Percentiles rank a stretch among this genome's conserved stretches.
These are phyloP conservation scores for Electrona antarctica DNA, from an alignment of 2,113 vertebrate genomes.

Conservation along the genomic window DNA sequence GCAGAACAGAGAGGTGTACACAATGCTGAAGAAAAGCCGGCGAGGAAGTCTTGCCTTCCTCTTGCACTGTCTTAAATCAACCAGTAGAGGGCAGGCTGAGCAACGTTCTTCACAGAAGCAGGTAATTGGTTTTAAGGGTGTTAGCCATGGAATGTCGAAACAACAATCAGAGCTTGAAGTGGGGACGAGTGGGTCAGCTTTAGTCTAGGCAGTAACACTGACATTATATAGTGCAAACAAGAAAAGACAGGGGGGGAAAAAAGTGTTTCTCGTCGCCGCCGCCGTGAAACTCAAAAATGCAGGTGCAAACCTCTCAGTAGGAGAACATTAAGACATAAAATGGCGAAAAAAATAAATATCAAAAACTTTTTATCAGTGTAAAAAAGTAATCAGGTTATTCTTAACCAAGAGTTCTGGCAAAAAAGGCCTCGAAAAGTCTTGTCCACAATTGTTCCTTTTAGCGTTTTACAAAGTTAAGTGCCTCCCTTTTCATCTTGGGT, in stretches of 20 bases:
- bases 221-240: slow-evolving; percentile 97
- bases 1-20: not conserved
- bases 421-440: slow-evolving; percentile 99
- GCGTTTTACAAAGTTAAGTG: slow-evolving; percentile 90
- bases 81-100: slow-evolving; percentile 30
- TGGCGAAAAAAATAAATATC: slow-evolving; percentile 99
- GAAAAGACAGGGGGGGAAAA: slow-evolving; percentile 78
- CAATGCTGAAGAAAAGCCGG: slow-evolving; percentile 22
- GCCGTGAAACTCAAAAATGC: slow-evolving; percentile 87
- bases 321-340: slow-evolving; percentile 99
- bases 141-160: slow-evolving; percentile 60
- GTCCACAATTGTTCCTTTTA: slow-evolving; percentile 84
- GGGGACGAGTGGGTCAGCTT: slow-evolving; percentile 73
- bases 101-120: slow-evolving; percentile 49
- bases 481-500: slow-evolving; percentile 62
- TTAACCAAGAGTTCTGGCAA: slow-evolving; percentile 99
- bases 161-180: slow-evolving; percentile 69
- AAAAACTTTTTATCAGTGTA: slow-evolving; percentile 99
- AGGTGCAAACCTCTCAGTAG: slow-evolving; percentile 95
- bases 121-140: slow-evolving; percentile 29
- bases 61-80: slow-evolving; percentile 27
- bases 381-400: slow-evolving; percentile 98
- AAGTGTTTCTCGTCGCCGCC: slow-evolving; percentile 75
- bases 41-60: slow-evolving; percentile 14
- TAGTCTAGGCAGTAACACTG: slow-evolving; percentile 97